Evolutionary conservation across 2,888 invertebrate genomes (phyloP).

Genomic region (Drosophila picticornis): DNA sequence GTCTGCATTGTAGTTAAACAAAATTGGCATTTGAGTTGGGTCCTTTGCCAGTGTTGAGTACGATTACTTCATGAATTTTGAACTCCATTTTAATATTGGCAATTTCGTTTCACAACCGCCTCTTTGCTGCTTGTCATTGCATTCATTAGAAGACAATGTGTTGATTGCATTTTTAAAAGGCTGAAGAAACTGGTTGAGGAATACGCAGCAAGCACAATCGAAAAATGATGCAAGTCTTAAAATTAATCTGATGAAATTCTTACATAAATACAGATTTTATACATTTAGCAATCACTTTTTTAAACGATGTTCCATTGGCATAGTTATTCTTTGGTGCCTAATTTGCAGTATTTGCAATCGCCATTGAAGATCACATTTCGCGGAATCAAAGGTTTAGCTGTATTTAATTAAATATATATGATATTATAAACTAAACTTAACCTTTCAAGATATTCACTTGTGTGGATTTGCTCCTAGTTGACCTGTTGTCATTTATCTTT

Average conservation of each 20-base stretch:
- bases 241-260: background rate
- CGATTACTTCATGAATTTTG: background rate
- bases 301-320: too few species aligned
- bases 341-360: background rate
- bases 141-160: too few species aligned
- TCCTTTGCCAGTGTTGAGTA: too few species aligned
- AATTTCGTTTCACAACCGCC: too few species aligned
- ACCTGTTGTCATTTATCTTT: background rate
- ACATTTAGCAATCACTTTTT: background rate
- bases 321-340: background rate
- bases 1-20: background rate
- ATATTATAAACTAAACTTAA: too few species aligned
- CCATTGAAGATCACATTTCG: slow-evolving; percentile 6
- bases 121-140: too few species aligned
- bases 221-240: too few species aligned
- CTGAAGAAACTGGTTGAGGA: too few species aligned
- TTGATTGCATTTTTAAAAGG: too few species aligned
- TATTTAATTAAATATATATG: background rate
- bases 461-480: background rate
- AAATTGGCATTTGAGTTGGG: too few species aligned
- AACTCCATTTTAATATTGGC: background rate
- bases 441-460: background rate
- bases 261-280: background rate
- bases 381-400: background rate
- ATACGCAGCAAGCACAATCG: too few species aligned